Percentiles rank a stretch among this genome's conserved stretches.
Evolutionary conservation across 2,888 invertebrate species (phyloP).

Genomic region (Brachypalpus laphriformis): DNA sequence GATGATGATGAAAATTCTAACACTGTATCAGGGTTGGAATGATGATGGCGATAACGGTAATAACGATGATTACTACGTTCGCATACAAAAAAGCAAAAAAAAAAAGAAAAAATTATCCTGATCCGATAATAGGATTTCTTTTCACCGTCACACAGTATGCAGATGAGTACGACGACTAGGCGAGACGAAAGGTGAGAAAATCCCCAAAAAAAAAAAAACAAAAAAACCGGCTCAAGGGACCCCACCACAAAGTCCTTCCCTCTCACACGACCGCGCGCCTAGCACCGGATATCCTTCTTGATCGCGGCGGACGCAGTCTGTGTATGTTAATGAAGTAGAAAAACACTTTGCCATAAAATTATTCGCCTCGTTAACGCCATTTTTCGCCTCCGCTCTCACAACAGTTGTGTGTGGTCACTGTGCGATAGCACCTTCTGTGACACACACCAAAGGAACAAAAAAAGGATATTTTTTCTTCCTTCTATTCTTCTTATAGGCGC

Average conservation of each 20-base stretch:
- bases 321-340: slow-evolving; percentile 74
- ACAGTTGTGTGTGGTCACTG: slow-evolving; percentile 48
- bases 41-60: slow-evolving; percentile 64
- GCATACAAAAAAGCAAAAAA: slow-evolving; percentile 4
- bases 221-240: slow-evolving; percentile 33
- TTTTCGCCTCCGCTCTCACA: slow-evolving; percentile 42
- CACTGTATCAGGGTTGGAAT: slow-evolving; percentile 26
- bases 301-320: slow-evolving; percentile 52
- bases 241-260: neutral
- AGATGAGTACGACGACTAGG: slow-evolving; percentile 46
- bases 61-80: slow-evolving; percentile 62
- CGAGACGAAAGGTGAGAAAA: slow-evolving; percentile 62
- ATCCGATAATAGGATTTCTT: slow-evolving; percentile 71
- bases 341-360: slow-evolving; percentile 73
- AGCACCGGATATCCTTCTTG: slow-evolving; percentile 13
- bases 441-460: neutral
- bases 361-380: slow-evolving; percentile 74
- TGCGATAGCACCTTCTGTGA: slow-evolving; percentile 44
- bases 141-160: slow-evolving; percentile 47
- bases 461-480: slow-evolving; percentile 29
- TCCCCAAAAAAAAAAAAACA: slow-evolving; percentile 13
- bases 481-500: slow-evolving; percentile 5
- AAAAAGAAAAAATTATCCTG: slow-evolving; percentile 39
- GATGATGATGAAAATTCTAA: slow-evolving; percentile 58
- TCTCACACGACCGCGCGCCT: neutral